phyloP scores from a whole-genome alignment of 1,140 invertebrate species.

The Cardiocondyla obscurior region DNA sequence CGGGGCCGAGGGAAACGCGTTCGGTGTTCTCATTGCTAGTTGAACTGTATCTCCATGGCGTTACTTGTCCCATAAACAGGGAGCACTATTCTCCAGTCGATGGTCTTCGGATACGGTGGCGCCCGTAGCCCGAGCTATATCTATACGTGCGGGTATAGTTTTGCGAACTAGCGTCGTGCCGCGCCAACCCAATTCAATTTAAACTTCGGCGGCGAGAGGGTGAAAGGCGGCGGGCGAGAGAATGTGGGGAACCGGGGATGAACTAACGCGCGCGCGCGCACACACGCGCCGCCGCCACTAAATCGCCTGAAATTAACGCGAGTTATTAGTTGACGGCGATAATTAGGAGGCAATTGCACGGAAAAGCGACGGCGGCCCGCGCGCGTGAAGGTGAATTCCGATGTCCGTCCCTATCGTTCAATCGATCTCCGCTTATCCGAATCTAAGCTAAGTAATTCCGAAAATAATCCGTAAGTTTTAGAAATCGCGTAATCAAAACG shows the following conservation, averaged over 20 bases:
- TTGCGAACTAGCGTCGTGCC: constrained; percentile 79
- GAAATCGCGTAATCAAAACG: neutral
- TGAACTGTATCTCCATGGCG: constrained; percentile 80
- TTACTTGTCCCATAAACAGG: constrained; percentile 81
- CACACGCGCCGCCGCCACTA: constrained; percentile 78
- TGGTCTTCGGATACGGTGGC: constrained; percentile 81
- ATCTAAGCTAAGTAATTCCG: neutral
- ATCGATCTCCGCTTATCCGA: constrained; percentile 41
- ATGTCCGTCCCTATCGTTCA: constrained; percentile 38
- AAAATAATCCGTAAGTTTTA: neutral
- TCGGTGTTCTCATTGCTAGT: constrained; percentile 75
- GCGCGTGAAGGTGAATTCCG: constrained; percentile 56
- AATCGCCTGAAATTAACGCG: constrained; percentile 83
- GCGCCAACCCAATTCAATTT: constrained; percentile 84
- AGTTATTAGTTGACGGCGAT: constrained; percentile 84
- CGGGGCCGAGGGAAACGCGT: constrained; percentile 55
- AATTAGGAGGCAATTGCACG: constrained; percentile 83
- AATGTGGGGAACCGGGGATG: constrained; percentile 46
- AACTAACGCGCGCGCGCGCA: constrained; percentile 59
- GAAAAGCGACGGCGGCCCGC: constrained; percentile 78
- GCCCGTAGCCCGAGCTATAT: constrained; percentile 64
- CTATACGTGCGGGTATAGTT: constrained; percentile 78
- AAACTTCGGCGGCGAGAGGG: constrained; percentile 78
- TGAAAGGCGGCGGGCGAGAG: constrained; percentile 41
- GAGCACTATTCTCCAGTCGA: constrained; percentile 81